These are phyloP conservation scores for Apotomis turbidana DNA, from an alignment of 2,888 invertebrate species.

Conservation along the genomic window DNA sequence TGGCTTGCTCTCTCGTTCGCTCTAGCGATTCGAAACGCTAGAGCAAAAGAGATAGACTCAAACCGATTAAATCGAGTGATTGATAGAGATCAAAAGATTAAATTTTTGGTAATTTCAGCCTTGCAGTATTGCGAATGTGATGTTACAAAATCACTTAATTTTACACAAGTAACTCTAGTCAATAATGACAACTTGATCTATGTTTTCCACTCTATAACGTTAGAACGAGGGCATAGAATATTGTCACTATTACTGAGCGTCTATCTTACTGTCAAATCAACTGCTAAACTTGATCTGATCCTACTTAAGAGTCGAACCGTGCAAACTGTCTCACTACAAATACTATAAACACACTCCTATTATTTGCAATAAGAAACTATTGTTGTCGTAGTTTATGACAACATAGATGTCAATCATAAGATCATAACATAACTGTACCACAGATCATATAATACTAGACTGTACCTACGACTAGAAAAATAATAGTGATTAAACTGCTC, in stretches of 20 bases:
- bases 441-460: too few relatives aligned
- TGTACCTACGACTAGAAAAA: too few relatives aligned
- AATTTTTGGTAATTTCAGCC: conserved; percentile 40
- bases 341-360: neutral
- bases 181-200: neutral
- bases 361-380: too few relatives aligned
- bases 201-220: neutral
- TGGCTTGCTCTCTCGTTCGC: neutral
- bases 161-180: neutral
- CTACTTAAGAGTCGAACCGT: neutral
- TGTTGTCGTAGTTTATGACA: too few relatives aligned
- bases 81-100: conserved; percentile 13
- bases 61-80: conserved; percentile 5
- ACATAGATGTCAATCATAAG: too few relatives aligned
- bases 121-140: conserved; percentile 33
- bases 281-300: too few relatives aligned
- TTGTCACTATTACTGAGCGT: too few relatives aligned
- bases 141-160: conserved; percentile 3
- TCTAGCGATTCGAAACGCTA: neutral
- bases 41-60: conserved; percentile 3
- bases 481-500: too few relatives aligned
- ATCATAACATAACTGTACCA: too few relatives aligned
- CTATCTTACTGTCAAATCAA: too few relatives aligned
- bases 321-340: neutral
- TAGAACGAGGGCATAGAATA: neutral